These are phyloP conservation scores for Oxycera nigricornis DNA, from an alignment of 2,888 invertebrate species.

Conservation along the genomic window DNA sequence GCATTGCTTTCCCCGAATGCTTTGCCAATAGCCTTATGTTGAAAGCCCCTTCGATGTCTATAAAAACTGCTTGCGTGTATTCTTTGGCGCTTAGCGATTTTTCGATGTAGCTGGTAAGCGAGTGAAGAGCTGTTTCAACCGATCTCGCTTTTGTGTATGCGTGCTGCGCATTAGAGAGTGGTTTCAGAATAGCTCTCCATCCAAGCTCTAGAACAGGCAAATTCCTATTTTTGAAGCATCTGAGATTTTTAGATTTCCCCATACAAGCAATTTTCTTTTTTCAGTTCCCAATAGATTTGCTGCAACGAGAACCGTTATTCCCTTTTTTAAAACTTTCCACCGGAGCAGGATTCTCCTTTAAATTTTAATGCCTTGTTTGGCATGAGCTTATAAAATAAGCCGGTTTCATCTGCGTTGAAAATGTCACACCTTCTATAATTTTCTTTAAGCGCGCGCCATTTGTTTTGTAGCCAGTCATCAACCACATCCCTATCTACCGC, in stretches of 20 bases:
- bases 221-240: constrained; percentile 50
- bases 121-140: too few relatives aligned
- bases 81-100: too few relatives aligned
- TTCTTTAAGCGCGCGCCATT: neutral
- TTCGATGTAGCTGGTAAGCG: too few relatives aligned
- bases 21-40: too few relatives aligned
- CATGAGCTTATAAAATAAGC: constrained; percentile 51
- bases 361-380: too few relatives aligned
- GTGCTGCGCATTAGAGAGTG: too few relatives aligned
- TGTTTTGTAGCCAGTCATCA: neutral
- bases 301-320: constrained; percentile 52
- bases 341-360: constrained; percentile 52
- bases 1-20: too few relatives aligned
- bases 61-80: too few relatives aligned
- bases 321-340: constrained; percentile 56
- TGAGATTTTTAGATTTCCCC: constrained; percentile 54
- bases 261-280: constrained; percentile 54
- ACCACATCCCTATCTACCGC: neutral
- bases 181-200: too few relatives aligned
- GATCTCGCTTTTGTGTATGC: too few relatives aligned
- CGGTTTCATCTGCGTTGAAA: constrained; percentile 49
- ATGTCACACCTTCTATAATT: constrained; percentile 4
- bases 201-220: constrained; percentile 48
- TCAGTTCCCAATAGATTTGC: constrained; percentile 54
- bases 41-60: too few relatives aligned